Evolutionary conservation across 1,140 invertebrate genomes (phyloP), one percentile per base, ranked within the genome.

Genomic region (Venustaconcha ellipsiformis): DNA sequence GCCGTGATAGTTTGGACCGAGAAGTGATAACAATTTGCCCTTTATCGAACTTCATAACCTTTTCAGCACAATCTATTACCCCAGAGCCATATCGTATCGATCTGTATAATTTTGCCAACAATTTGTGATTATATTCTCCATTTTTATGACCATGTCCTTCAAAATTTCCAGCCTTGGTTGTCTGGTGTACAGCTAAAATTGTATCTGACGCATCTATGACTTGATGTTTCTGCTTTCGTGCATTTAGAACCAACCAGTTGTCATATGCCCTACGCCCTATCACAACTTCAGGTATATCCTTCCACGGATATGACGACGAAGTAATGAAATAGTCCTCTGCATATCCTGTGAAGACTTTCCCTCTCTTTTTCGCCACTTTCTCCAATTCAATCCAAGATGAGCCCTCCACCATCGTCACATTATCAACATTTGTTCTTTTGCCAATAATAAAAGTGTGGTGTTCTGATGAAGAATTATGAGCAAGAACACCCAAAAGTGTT

Each of bases 261-360:
- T 86, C 84, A 66, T 82, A 84, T 0, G 74, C 83, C 13, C 72
- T 65, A 48, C 83, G 70, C 13, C 84, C 84, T 59, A 86, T 79
- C 12, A 86, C 83, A 55, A 86, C 73, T 56, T 82, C 83, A 57
- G 84, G 80, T 55, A 83, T 79, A 18, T 71, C 67, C 5, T 80
- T 64, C 84, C 83, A 86, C 0, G 82, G 82, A 78, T 78, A 86
- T 57, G 66, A 57, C 30, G 63, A 48, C 20, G 77, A 57, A 15
- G 81, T 80, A 14, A 86, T 80, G 63, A 86, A 86, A 71, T 78
- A 84, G 67, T 86, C 84, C 57, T 82, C 79, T 1, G 84, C 83
- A 70, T 79, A 78, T 12, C 75, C 76, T 5, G 75, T 75, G 64
- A 81, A 85, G 0, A 82, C 55, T 64, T 76, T 79, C 8, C 82